These are phyloP conservation scores for Elaphurus davidianus DNA, from an alignment of 2,113 vertebrate species.

Conservation along the genomic window DNA sequence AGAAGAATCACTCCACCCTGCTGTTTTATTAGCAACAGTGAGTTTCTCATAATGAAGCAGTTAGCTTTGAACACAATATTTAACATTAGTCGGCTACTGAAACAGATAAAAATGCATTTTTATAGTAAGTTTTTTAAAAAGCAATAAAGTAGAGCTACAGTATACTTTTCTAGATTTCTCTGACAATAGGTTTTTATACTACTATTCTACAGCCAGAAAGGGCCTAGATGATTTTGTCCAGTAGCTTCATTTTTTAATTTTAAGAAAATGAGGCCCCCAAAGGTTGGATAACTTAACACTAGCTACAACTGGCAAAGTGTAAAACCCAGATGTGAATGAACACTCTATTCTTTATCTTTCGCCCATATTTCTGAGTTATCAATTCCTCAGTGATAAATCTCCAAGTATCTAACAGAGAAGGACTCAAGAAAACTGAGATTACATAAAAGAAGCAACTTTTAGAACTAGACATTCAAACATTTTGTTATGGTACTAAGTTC, in stretches of 20 bases:
- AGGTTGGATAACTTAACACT: not conserved
- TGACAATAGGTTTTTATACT: not conserved
- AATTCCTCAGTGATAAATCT: not conserved
- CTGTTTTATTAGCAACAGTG: slow-evolving; percentile 77
- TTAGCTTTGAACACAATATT: slow-evolving; percentile 70
- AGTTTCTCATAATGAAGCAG: slow-evolving; percentile 68
- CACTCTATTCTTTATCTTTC: not conserved
- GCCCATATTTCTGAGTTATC: not conserved
- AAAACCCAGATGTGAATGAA: not conserved
- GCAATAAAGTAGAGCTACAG: not conserved
- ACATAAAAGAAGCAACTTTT: not conserved
- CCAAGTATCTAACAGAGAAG: not conserved
- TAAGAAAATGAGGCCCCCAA: not conserved
- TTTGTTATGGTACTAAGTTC: not conserved
- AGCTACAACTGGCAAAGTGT: not conserved
- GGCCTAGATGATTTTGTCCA: not conserved
- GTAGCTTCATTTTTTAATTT: not conserved
- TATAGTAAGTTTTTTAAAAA: slow-evolving; percentile 36
- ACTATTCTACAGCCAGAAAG: not conserved
- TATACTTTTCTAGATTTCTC: not conserved
- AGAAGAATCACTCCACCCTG: slow-evolving; percentile 95
- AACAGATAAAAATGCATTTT: slow-evolving; percentile 47
- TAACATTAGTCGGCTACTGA: slow-evolving; percentile 67
- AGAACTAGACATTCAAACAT: not conserved
- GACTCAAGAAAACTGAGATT: slow-evolving; percentile 19